A percentile compares a stretch with the other conserved stretches of the same genome.
phyloP scores from a whole-genome alignment of 2,797 vertebrate genomes.

The Phalloptychus januarius region DNA sequence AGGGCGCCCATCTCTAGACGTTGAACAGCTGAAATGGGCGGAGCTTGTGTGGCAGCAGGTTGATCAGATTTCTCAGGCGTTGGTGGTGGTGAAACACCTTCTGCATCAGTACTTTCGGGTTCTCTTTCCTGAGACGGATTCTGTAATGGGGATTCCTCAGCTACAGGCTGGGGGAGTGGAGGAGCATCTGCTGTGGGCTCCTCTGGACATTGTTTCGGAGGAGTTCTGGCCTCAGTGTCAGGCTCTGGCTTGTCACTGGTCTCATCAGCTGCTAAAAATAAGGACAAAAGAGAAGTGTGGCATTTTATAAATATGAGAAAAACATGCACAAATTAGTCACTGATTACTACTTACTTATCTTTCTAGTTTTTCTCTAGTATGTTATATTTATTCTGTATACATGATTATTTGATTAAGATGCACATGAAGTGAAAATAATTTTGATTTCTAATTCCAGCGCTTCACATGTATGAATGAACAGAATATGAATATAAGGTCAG shows the following conservation, averaged over 20 bases:
- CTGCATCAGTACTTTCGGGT: conserved; percentile 37
- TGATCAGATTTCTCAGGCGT: conserved; percentile 54
- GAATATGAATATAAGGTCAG: not conserved
- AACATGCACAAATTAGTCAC: not conserved
- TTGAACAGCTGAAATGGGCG: conserved; percentile 52
- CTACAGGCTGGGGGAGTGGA: conserved; percentile 25
- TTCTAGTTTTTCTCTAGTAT: not conserved
- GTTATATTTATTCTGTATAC: not conserved
- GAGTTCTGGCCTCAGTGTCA: conserved; percentile 38
- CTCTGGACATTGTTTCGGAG: conserved; percentile 51
- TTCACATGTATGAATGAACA: not conserved
- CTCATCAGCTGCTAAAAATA: conserved; percentile 66
- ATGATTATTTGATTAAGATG: not conserved
- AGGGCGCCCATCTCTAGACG: conserved; percentile 69
- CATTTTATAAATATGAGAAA: conserved; percentile 30
- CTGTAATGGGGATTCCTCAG: conserved; percentile 26
- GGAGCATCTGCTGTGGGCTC: conserved; percentile 46
- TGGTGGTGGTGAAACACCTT: conserved; percentile 33
- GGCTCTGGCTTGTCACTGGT: conserved; percentile 59
- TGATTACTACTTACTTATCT: not conserved
- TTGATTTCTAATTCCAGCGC: not conserved
- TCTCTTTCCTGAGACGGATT: conserved; percentile 61
- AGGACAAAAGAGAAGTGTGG: conserved; percentile 52
- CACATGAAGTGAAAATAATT: not conserved
- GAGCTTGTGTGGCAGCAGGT: conserved; percentile 38